phyloP scores from a whole-genome alignment of 2,113 vertebrate genomes.

The Pleuronectes platessa region DNA sequence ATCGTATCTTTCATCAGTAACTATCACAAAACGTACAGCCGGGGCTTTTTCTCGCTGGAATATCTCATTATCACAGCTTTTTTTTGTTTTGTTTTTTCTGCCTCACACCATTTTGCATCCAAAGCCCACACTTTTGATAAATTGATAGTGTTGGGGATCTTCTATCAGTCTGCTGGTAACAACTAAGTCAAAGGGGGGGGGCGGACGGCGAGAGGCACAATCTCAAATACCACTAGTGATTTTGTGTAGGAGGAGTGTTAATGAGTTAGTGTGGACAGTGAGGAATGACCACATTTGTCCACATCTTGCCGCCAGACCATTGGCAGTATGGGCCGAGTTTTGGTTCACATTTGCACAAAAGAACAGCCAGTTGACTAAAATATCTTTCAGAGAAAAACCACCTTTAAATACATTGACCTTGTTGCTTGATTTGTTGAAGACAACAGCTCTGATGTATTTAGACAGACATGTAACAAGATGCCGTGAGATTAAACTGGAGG shows the following conservation, averaged over 20 bases:
- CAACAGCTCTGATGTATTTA: conserved; percentile 3
- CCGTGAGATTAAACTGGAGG: conserved; percentile 16
- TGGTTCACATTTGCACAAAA: background rate
- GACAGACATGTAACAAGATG: conserved; percentile 2
- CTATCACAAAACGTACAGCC: conserved; percentile 20
- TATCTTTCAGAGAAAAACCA: background rate
- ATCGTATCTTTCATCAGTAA: conserved; percentile 28
- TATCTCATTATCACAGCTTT: conserved; percentile 1
- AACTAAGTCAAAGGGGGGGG: conserved; percentile 25
- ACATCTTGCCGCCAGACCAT: conserved; percentile 25
- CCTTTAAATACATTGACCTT: background rate
- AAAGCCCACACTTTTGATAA: conserved; percentile 26
- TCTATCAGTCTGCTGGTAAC: conserved; percentile 31
- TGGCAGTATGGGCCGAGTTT: background rate
- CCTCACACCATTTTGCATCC: conserved; percentile 35
- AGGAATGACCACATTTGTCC: conserved; percentile 37
- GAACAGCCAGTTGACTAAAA: background rate
- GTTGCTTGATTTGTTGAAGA: background rate
- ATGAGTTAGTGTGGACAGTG: conserved; percentile 33
- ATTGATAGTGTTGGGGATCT: conserved; percentile 34
- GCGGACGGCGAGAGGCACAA: conserved; percentile 27
- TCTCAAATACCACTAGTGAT: conserved; percentile 45
- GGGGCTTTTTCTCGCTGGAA: background rate
- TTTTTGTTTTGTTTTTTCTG: background rate
- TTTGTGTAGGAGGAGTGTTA: conserved; percentile 49